Evolutionary conservation across 30 jellyfish, hydroid and myxozoan genomes (phyloP).

Genomic region (Aurelia aurita complex sp. Pacific): DNA sequence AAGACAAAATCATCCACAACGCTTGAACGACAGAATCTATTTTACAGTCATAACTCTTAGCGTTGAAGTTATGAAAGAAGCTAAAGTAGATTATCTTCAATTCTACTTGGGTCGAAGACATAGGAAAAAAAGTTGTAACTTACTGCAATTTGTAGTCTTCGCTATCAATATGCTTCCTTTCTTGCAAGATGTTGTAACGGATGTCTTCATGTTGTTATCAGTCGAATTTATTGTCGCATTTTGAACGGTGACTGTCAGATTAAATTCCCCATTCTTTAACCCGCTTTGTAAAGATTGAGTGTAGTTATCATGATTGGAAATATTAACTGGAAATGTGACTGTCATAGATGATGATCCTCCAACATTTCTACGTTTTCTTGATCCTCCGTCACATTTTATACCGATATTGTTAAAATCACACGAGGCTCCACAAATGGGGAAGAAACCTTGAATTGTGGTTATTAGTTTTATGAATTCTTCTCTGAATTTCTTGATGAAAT

Average conservation of each 20-base stretch:
- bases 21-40: too few relatives aligned
- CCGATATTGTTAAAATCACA: slow-evolving; percentile 76
- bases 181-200: slow-evolving; percentile 26
- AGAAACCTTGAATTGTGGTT: slow-evolving; percentile 36
- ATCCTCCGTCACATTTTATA: slow-evolving; percentile 62
- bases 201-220: slow-evolving; percentile 22
- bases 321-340: slow-evolving; percentile 60
- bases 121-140: background rate
- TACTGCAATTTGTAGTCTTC: slow-evolving; percentile 15
- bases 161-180: slow-evolving; percentile 31
- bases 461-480: slow-evolving; percentile 38
- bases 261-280: slow-evolving; percentile 41
- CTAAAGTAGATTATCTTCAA: too few relatives aligned
- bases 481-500: slow-evolving; percentile 52
- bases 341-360: slow-evolving; percentile 45
- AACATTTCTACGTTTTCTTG: slow-evolving; percentile 75
- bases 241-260: slow-evolving; percentile 32
- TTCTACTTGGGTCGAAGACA: too few relatives aligned
- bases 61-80: too few relatives aligned
- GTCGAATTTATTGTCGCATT: slow-evolving; percentile 41
- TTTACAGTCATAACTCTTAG: too few relatives aligned
- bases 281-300: slow-evolving; percentile 46
- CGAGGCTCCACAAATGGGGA: slow-evolving; percentile 77
- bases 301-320: slow-evolving; percentile 32
- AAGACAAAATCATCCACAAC: too few relatives aligned